These are phyloP conservation scores for Liodrosophila aerea DNA, from an alignment of 2,888 invertebrate genomes.

Conservation along the genomic window DNA sequence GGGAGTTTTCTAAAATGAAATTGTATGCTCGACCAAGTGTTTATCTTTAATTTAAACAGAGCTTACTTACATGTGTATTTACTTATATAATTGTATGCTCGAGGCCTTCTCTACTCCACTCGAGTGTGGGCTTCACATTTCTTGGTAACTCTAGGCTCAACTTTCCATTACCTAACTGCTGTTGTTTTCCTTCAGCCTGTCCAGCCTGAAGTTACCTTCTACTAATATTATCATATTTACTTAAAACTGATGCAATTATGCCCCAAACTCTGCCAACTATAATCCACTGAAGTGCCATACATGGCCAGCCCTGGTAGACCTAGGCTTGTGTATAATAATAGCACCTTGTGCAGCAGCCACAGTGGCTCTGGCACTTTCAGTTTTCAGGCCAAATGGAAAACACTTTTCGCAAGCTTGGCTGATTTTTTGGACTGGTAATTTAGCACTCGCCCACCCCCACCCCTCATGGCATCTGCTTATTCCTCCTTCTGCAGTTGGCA, in stretches of 20 bases:
- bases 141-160: too few species aligned
- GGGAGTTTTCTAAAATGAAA: conserved; percentile 7
- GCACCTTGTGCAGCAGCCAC: conserved; percentile 27
- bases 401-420: conserved; percentile 71
- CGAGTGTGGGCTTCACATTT: too few species aligned
- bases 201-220: too few species aligned
- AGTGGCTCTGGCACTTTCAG: conserved; percentile 51
- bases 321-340: conserved; percentile 14
- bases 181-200: background rate
- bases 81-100: too few species aligned
- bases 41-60: too few species aligned
- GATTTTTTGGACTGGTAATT: conserved; percentile 51
- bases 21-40: too few species aligned
- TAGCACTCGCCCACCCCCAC: background rate
- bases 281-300: too few species aligned
- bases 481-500: conserved; percentile 45
- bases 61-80: too few species aligned
- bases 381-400: conserved; percentile 47
- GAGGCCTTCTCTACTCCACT: too few species aligned
- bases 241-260: conserved; percentile 7
- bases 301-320: conserved; percentile 48
- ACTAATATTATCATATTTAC: conserved; percentile 5
- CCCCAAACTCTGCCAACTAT: too few species aligned
- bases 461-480: conserved; percentile 7
- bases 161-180: too few species aligned